Evolutionary conservation across 2,888 invertebrate species (phyloP), one percentile per base, ranked within the genome.

Genomic region (Meghimatium bilineatum): DNA sequence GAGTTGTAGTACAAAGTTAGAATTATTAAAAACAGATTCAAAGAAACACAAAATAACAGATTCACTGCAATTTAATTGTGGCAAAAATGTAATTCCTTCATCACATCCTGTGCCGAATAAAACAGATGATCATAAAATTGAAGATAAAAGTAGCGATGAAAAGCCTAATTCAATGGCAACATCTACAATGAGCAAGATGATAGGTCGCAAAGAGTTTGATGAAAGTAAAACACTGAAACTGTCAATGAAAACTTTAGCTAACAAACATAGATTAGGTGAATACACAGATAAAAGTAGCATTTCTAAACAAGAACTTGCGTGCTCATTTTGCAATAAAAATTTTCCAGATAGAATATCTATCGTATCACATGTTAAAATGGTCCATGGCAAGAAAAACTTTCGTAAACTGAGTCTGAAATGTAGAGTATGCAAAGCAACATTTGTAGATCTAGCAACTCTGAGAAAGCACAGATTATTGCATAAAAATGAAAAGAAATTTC

Each of bases 401-500:
- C 69, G 71, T 12, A 69, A 26, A 26, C 26, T 52, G 2, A 56
- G 56, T 60, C 56, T 71, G 8, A 80, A 80, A n/a, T 81, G 81
- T 32, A 36, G 74, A 32, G 63, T 81, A 1, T 81, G 81, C 44
- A 74, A 81, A 44, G 38, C 56, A 38, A 63, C 32, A 29, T 72
- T 72, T 23, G 63, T 0, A 23, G 81, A 81, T 32, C 29, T 36
- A 17, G 29, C 32, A 26, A 29, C 60, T 1, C 20, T 81, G 63
- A 74, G 44, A 38, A 74, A 29, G 60, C 81, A 81, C 26, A 60
- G 63, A 34, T n/a, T 63, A 12, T n/a, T 32, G 8, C 81, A 81
- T 29, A 76, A 66, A 67, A 66, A 67, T 14, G 77, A 83, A 60
- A 69, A 71, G 66, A 83, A 44, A 34, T 78, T 77, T 52, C 38